phyloP scores from a whole-genome alignment of 2,888 invertebrate genomes.

The Xylota sylvarum region DNA sequence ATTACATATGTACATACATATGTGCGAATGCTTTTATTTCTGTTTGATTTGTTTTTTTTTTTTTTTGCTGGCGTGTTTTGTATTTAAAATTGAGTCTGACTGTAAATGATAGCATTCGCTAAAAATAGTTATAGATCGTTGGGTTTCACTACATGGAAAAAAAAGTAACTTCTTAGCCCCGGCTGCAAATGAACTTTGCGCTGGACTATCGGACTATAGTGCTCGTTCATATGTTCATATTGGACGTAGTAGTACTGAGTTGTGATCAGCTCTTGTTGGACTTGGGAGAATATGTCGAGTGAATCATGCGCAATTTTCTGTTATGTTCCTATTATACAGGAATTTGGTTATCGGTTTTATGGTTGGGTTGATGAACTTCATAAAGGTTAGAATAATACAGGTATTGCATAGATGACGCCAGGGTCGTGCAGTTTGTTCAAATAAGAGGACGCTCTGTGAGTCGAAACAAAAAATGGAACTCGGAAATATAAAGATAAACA shows the following conservation, averaged over 20 bases:
- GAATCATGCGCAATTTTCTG: constrained; percentile 23
- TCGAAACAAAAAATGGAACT: no score
- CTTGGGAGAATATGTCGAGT: constrained; percentile 9
- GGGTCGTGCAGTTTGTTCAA: no score
- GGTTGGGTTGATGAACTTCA: neutral
- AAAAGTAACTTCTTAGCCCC: constrained; percentile 41
- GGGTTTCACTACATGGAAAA: constrained; percentile 7
- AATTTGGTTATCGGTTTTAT: constrained; percentile 28
- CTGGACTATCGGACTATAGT: constrained; percentile 18
- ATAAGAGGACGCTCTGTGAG: no score
- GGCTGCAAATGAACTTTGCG: constrained; percentile 66
- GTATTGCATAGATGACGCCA: neutral
- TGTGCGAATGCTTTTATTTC: constrained; percentile 53
- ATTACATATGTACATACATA: neutral
- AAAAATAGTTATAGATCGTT: constrained; percentile 68
- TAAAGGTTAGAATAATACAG: neutral
- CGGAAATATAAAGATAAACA: no score
- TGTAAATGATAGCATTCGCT: constrained; percentile 74
- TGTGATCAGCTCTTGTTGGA: constrained; percentile 46
- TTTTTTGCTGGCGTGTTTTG: constrained; percentile 47
- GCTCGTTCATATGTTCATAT: constrained; percentile 54
- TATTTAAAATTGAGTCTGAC: constrained; percentile 60
- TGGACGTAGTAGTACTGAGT: constrained; percentile 44
- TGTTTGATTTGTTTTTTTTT: constrained; percentile 7
- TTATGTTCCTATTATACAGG: neutral